Evolutionary conservation across 2,888 invertebrate species (phyloP).

Genomic region (Corbicula japonica): DNA sequence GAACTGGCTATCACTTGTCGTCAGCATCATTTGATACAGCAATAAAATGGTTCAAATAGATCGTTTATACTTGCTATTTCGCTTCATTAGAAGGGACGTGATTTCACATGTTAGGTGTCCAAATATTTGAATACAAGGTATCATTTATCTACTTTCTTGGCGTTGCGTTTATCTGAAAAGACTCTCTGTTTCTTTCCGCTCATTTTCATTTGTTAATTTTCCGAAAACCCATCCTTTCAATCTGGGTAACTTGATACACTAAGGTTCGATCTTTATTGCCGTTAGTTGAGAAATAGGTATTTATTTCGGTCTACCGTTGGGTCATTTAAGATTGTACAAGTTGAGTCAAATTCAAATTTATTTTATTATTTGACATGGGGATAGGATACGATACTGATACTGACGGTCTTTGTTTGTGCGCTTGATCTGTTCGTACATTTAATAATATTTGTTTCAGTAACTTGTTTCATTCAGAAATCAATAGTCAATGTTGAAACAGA

Average conservation of each 20-base stretch:
- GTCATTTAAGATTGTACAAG: conserved; percentile 43
- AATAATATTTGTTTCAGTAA: conserved; percentile 43
- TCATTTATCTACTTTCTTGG: conserved; percentile 9
- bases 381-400: neutral
- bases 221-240: conserved; percentile 31
- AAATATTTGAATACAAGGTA: conserved; percentile 3
- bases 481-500: conserved; percentile 35
- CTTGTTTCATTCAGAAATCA: conserved; percentile 32
- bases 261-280: conserved; percentile 29
- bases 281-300: conserved; percentile 35
- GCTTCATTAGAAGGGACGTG: conserved; percentile 13
- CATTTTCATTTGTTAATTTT: conserved; percentile 59
- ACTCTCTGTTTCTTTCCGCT: conserved; percentile 46
- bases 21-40: neutral
- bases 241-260: conserved; percentile 44
- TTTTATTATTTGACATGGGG: conserved; percentile 25
- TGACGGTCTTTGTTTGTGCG: conserved; percentile 18
- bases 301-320: conserved; percentile 39
- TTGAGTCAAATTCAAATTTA: conserved; percentile 58
- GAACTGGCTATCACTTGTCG: too few relatives aligned
- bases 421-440: conserved; percentile 11
- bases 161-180: conserved; percentile 12
- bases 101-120: conserved; percentile 30
- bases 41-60: conserved; percentile 13
- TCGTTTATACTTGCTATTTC: conserved; percentile 1